A percentile compares a stretch with the other conserved stretches of the same genome.
Evolutionary conservation across 1,140 invertebrate genomes (phyloP).

Genomic region (Drosophila tani): DNA sequence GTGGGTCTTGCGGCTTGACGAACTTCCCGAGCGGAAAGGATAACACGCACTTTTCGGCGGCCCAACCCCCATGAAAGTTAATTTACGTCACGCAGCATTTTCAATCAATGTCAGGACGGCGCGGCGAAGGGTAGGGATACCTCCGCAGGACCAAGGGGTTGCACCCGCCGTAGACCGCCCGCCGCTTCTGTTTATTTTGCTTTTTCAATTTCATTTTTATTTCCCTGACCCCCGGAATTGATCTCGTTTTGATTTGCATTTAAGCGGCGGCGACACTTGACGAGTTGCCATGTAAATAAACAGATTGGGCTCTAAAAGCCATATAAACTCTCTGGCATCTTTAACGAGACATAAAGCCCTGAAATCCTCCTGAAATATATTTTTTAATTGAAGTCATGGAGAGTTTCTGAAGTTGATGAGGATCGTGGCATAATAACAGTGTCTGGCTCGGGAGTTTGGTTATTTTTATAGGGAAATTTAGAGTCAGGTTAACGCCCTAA

Average conservation of each 20-base stretch:
- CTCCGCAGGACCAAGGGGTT: slow-evolving; percentile 28
- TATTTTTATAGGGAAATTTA: slow-evolving; percentile 63
- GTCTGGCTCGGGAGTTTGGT: slow-evolving; percentile 18
- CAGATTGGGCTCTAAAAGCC: slow-evolving; percentile 43
- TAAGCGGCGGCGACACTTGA: slow-evolving; percentile 72
- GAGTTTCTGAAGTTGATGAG: slow-evolving; percentile 59
- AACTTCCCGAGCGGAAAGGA: slow-evolving; percentile 70
- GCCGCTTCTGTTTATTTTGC: slow-evolving; percentile 77
- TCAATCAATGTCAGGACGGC: slow-evolving; percentile 74
- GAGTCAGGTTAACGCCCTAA: background rate
- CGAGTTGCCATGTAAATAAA: slow-evolving; percentile 70
- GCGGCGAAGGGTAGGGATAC: slow-evolving; percentile 10
- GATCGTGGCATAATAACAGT: slow-evolving; percentile 65
- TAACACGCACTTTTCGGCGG: slow-evolving; percentile 77
- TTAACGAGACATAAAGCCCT: slow-evolving; percentile 65
- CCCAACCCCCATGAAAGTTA: slow-evolving; percentile 74
- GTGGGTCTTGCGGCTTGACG: slow-evolving; percentile 78
- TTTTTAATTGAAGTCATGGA: slow-evolving; percentile 61
- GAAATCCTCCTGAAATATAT: slow-evolving; percentile 34
- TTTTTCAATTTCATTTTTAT: slow-evolving; percentile 60
- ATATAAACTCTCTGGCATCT: slow-evolving; percentile 52
- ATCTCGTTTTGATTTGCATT: slow-evolving; percentile 83
- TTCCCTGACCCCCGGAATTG: slow-evolving; percentile 67
- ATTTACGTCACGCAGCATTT: slow-evolving; percentile 83
- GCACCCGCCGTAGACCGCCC: slow-evolving; percentile 29